Conservation (phyloP, 2,113 vertebrate species). For the Zootoca vivipara region DNA sequence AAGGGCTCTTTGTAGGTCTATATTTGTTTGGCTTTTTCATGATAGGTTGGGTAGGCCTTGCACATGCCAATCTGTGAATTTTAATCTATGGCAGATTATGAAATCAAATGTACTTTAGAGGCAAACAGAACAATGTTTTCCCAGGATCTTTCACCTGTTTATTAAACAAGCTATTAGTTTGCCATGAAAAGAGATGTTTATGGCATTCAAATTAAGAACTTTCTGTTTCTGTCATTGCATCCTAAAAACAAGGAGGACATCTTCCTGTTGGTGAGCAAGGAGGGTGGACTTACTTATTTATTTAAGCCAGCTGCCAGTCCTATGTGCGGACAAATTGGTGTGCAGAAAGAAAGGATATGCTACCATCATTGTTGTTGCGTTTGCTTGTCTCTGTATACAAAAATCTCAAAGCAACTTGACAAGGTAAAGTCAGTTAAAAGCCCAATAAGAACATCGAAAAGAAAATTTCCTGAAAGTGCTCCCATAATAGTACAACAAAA, state of each 20-base stretch:
- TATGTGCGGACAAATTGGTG: neutral
- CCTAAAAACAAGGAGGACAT: neutral
- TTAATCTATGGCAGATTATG: neutral
- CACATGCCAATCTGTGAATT: slow-evolving; percentile 36
- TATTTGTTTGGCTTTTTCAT: slow-evolving; percentile 35
- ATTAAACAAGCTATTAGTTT: neutral
- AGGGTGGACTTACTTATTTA: no score
- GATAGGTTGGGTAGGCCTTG: slow-evolving; percentile 30
- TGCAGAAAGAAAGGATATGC: no score
- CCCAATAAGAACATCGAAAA: no score
- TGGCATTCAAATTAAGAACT: neutral
- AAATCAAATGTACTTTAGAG: slow-evolving; percentile 35
- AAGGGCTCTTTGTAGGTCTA: slow-evolving; percentile 25
- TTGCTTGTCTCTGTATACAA: no score
- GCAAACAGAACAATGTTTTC: slow-evolving; percentile 27
- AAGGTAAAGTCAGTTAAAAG: no score
- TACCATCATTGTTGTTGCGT: no score
- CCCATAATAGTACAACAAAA: no score
- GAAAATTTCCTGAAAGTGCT: no score
- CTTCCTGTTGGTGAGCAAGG: neutral
- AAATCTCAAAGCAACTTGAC: no score
- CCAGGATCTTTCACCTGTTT: neutral
- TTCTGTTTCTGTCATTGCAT: neutral
- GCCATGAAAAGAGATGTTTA: slow-evolving; percentile 3
- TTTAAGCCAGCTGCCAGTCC: neutral